These are phyloP conservation scores for Siphlonurus alternatus DNA, from an alignment of 2,888 invertebrate genomes.

Conservation along the genomic window DNA sequence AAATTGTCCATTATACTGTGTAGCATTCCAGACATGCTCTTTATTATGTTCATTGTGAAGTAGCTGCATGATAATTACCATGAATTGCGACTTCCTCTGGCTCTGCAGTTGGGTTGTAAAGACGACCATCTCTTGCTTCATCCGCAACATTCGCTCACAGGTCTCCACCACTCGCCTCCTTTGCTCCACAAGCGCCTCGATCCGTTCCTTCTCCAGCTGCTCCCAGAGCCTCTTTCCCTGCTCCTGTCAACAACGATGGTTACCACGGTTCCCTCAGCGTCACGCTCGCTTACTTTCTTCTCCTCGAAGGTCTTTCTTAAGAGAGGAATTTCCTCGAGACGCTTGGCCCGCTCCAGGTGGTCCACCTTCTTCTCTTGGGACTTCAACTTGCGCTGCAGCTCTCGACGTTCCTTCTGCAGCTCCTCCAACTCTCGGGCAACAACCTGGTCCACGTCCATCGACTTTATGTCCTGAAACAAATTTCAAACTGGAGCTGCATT, in stretches of 20 bases:
- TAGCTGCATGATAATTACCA: too few species aligned
- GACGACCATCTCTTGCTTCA: constrained; percentile 55
- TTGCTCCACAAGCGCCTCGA: constrained; percentile 60
- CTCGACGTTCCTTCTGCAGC: constrained; percentile 83
- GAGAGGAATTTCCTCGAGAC: constrained; percentile 85
- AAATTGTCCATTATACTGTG: too few species aligned
- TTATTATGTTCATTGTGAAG: too few species aligned
- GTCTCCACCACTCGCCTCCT: constrained; percentile 68
- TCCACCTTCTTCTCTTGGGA: constrained; percentile 96
- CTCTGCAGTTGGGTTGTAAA: constrained; percentile 62
- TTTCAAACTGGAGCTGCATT: constrained; percentile 6
- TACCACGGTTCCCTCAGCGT: background rate
- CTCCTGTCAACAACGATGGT: constrained; percentile 18
- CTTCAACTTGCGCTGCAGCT: constrained; percentile 78
- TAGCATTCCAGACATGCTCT: too few species aligned
- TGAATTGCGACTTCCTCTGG: constrained; percentile 46
- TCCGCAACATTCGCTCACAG: constrained; percentile 57
- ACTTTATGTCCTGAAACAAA: constrained; percentile 57
- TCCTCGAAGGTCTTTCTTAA: constrained; percentile 73
- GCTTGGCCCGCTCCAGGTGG: constrained; percentile 88
- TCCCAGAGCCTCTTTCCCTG: constrained; percentile 85
- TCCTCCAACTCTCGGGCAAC: constrained; percentile 85
- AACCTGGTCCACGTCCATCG: constrained; percentile 88
- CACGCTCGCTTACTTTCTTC: constrained; percentile 38
- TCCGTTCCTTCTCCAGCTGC: constrained; percentile 72